Evolutionary conservation across 2,113 vertebrate species (phyloP), one percentile per base, ranked within the genome.

Genomic region (Oncorhynchus gorbuscha): DNA sequence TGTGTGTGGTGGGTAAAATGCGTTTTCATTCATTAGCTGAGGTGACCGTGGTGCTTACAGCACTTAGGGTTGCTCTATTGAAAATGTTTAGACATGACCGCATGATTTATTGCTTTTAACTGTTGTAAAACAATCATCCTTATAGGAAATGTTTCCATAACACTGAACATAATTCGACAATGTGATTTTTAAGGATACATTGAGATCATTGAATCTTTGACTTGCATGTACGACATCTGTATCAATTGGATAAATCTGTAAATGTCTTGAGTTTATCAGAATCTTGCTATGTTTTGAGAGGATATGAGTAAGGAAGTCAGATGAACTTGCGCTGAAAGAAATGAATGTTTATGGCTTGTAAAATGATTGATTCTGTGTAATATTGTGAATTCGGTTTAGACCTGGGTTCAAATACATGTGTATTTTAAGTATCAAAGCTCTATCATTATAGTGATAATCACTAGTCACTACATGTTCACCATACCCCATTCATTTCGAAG

Each of bases 291-390:
- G 76, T 58, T 32, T 32, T 8, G 51, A 35, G 55, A 49, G 64
- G 39, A 49, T 70, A 75, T 72, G 45, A 70, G n/a, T 76, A 32
- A 70, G 39, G 72, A 32, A 78, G 72, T 61, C 49, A 26, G 74
- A 30, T 76, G 49, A 65, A 75, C 76, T 77, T 80, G 76, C 77
- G 78, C 82, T 88, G 77, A 85, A 62, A 76, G 75, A 69, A 28
- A 49, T 35, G 62, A 69, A 35, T 13, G 73, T 76, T 35, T 71
- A 61, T 76, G 75, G 70, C 12, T 74, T 30, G 72, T 65, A 45
- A 69, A 70, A 69, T 67, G 70, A 59, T 45, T 69, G 64, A 75
- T 6, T n/a, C 67, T 73, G 72, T 66, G 30, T 39, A 69, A 13
- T 69, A 65, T 75, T 28, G 11, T 28, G 26, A 26, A 26, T 67